Conservation (phyloP, 2,113 vertebrate genomes). For the Columbina picui region DNA sequence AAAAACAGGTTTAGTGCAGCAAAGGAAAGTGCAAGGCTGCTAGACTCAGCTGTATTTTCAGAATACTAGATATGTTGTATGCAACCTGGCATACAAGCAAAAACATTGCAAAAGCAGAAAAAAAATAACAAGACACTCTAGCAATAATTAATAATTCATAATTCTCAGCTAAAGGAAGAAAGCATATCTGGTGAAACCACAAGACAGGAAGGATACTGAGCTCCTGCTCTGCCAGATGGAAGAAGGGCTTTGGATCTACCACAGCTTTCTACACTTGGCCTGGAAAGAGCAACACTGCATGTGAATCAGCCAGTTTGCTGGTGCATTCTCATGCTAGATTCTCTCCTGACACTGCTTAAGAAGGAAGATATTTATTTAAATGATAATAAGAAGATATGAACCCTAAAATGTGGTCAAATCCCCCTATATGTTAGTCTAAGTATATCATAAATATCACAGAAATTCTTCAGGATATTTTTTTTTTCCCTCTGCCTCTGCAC, state of each 20-base stretch:
- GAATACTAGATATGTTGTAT: not conserved
- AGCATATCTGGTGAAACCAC: not conserved
- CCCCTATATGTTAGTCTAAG: not conserved
- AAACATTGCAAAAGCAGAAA: not conserved
- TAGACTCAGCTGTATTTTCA: not conserved
- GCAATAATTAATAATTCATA: not conserved
- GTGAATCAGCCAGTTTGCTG: not conserved
- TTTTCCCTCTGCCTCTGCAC: not conserved
- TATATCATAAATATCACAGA: not conserved
- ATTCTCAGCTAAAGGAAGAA: not conserved
- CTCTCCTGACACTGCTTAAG: not conserved
- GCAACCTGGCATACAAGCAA: not conserved
- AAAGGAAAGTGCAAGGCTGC: not conserved
- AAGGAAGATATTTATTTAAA: not conserved
- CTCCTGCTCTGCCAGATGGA: not conserved
- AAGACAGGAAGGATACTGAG: not conserved
- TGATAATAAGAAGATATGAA: not conserved
- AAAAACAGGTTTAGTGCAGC: not conserved
- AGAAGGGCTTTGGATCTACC: not conserved
- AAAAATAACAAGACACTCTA: not conserved
- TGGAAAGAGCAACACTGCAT: not conserved
- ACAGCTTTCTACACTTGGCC: not conserved
- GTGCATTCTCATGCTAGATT: not conserved
- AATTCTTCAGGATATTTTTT: not conserved
- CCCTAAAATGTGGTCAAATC: not conserved